Evolutionary conservation across 2,113 vertebrate species (phyloP).

Genomic region (Hymenochirus boettgeri): DNA sequence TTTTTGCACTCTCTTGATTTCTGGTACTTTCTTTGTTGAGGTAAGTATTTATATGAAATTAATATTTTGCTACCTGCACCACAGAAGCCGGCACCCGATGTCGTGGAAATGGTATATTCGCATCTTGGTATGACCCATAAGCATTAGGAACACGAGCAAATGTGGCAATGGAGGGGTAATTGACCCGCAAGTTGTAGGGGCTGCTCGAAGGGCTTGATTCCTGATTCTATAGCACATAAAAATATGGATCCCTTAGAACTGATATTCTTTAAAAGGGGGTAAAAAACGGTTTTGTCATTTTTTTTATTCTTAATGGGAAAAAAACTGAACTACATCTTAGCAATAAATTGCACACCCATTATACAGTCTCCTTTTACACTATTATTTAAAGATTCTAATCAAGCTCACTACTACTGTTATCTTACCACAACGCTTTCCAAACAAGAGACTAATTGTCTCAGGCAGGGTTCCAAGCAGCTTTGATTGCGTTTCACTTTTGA

Average conservation of each 20-base stretch:
- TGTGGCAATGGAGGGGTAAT: conserved; percentile 77
- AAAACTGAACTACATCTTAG: no score
- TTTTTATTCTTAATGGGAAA: no score
- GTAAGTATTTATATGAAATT: no score
- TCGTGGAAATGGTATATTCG: conserved; percentile 97
- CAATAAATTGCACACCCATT: no score
- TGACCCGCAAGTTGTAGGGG: conserved; percentile 79
- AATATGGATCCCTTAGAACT: no score
- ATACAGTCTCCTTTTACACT: no score
- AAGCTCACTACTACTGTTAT: not conserved
- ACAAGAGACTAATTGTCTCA: conserved; percentile 93
- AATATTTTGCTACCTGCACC: conserved; percentile 90
- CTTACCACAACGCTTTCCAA: conserved; percentile 91
- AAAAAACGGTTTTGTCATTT: no score
- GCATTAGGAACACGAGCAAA: conserved; percentile 91
- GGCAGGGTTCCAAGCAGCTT: conserved; percentile 95
- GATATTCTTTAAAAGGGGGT: no score
- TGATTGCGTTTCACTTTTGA: conserved; percentile 98
- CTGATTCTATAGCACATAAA: conserved; percentile 71
- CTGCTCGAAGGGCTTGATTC: conserved; percentile 79
- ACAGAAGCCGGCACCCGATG: conserved; percentile 95
- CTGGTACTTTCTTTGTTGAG: no score
- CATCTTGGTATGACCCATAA: conserved; percentile 95
- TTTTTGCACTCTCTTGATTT: no score
- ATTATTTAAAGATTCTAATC: not conserved